Evolutionary conservation across 2,888 invertebrate genomes (phyloP), one percentile per base, ranked within the genome.

Genomic region (Caenorhabditis sp.): DNA sequence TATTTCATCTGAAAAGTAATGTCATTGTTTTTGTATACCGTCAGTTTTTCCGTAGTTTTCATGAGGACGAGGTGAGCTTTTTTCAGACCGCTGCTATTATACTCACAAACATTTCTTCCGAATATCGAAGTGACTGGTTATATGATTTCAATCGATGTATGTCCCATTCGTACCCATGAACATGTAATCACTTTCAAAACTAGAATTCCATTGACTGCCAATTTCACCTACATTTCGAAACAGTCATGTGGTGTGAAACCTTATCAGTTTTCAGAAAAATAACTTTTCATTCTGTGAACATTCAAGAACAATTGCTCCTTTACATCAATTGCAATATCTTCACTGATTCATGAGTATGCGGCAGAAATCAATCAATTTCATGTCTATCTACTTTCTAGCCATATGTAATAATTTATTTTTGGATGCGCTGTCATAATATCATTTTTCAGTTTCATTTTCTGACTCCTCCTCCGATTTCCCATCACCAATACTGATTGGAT

Each of bases 161-260:
- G n/a, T n/a, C n/a, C n/a, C n/a, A n/a, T n/a, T n/a, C n/a, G n/a
- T n/a, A n/a, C n/a, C 12, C 47, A 47, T 47, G 14, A 44, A 44
- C 12, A 16, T 14, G 4, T 4, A 44, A 10, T 44, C n/a, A 3
- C 44, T 7, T 2, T n/a, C 47, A 6, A 38, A 38, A 38, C 10
- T 38, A 10, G 12, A 38, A 38, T n/a, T n/a, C 19, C 22, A 12
- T 49, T n/a, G 8, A 10, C 51, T 54, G 51, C n/a, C 51, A 24
- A 54, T 54, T 26, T 14, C 26, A 54, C 54, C 54, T 54, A 54
- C 54, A 54, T 54, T 54, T 54, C 54, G 54, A 54, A 54, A 54
- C 26, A 54, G 14, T 54, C 24, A 47, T 19, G 26, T 2, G 26
- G 24, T 24, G 8, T 38, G 12, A 10, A 10, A 24, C 14, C 26